phyloP scores from a whole-genome alignment of 2,797 vertebrate species.

The Tachyglossus aculeatus region DNA sequence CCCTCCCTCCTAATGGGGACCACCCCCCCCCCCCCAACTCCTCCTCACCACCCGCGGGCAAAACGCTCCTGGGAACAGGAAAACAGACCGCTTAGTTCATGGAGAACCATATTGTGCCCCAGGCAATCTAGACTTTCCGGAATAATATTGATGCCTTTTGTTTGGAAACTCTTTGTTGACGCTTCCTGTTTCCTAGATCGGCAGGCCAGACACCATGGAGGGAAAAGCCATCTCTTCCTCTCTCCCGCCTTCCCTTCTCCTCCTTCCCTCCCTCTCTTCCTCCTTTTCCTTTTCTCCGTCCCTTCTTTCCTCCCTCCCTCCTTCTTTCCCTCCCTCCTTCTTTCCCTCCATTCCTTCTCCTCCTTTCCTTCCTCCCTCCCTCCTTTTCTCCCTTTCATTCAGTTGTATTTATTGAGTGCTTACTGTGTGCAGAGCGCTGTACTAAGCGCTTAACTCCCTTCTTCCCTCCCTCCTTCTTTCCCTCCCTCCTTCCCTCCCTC shows the following conservation, averaged over 20 bases:
- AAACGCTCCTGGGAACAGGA: background rate
- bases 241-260: constrained; percentile 37
- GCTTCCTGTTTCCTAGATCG: constrained; percentile 30
- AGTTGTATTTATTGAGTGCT: too few relatives aligned
- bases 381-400: background rate
- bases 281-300: background rate
- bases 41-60: too few relatives aligned
- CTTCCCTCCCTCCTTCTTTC: background rate
- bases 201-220: constrained; percentile 8
- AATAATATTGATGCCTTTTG: constrained; percentile 62
- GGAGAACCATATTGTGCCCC: constrained; percentile 49
- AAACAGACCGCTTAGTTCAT: constrained; percentile 8
- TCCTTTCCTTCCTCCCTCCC: background rate
- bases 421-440: too few relatives aligned
- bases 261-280: background rate
- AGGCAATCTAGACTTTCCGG: constrained; percentile 51
- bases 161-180: constrained; percentile 59
- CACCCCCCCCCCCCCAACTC: too few relatives aligned
- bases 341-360: background rate
- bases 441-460: too few relatives aligned
- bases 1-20: too few relatives aligned
- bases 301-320: background rate
- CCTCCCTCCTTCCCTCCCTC: background rate
- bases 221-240: too few relatives aligned
- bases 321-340: background rate